Percentiles rank a stretch among this genome's conserved stretches.
phyloP scores from a whole-genome alignment of 1,140 invertebrate genomes.

The Dendroctonus valens region DNA sequence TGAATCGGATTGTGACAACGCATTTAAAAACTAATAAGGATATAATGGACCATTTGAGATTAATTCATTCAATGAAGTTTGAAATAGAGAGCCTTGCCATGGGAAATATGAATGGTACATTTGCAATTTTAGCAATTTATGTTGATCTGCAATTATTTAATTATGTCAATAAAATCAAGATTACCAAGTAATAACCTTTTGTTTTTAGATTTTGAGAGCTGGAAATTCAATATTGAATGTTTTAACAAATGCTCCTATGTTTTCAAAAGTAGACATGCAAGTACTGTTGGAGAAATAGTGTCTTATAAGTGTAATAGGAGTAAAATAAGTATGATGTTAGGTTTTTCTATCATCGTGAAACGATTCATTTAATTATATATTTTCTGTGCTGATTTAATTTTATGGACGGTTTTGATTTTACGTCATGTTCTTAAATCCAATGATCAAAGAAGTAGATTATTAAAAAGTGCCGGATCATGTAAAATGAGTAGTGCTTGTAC shows the following conservation, averaged over 20 bases:
- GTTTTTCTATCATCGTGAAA: background rate
- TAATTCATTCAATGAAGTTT: too few relatives aligned
- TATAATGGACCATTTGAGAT: too few relatives aligned
- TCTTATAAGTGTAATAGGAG: slow-evolving; percentile 13
- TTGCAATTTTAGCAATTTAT: too few relatives aligned
- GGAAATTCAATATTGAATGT: slow-evolving; percentile 6
- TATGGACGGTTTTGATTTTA: slow-evolving; percentile 9
- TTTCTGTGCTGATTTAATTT: slow-evolving; percentile 1
- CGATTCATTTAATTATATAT: background rate
- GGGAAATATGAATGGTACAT: too few relatives aligned
- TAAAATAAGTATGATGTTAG: slow-evolving; percentile 3
- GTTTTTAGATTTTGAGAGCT: slow-evolving; percentile 2
- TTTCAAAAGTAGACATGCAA: background rate
- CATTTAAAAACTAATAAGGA: too few relatives aligned
- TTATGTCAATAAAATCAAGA: too few relatives aligned
- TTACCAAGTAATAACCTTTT: too few relatives aligned
- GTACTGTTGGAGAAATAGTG: background rate
- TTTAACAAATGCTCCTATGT: slow-evolving; percentile 9
- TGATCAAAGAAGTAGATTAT: slow-evolving; percentile 2
- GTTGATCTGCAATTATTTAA: too few relatives aligned
- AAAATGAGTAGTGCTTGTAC: slow-evolving; percentile 5
- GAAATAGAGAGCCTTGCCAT: too few relatives aligned
- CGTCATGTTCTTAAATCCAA: background rate
- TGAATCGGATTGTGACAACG: too few relatives aligned
- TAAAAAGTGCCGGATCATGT: slow-evolving; percentile 7